phyloP scores from a whole-genome alignment of 1,140 invertebrate species.

The Aphelenchoides besseyi region DNA sequence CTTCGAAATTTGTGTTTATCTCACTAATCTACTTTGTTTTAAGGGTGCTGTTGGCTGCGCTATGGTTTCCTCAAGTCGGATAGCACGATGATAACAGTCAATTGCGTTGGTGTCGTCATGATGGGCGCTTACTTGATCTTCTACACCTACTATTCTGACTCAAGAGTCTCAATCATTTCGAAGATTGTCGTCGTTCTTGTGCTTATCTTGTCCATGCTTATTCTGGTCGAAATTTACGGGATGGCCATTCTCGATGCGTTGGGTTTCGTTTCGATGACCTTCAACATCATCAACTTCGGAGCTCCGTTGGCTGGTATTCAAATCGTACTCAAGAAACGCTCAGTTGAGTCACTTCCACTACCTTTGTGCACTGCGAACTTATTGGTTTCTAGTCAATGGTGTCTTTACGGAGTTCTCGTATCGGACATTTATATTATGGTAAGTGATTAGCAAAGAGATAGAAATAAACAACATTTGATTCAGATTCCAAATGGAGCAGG shows the following conservation, averaged over 20 bases:
- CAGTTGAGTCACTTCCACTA: constrained; percentile 50
- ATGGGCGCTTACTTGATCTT: constrained; percentile 54
- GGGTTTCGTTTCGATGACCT: constrained; percentile 58
- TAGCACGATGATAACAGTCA: constrained; percentile 57
- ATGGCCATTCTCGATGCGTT: constrained; percentile 32
- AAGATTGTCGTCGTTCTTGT: constrained; percentile 32
- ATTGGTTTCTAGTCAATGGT: constrained; percentile 60
- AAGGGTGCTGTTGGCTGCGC: constrained; percentile 54
- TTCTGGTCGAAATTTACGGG: constrained; percentile 49
- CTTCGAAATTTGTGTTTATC: neutral
- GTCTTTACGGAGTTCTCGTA: constrained; percentile 57
- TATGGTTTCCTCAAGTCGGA: constrained; percentile 58
- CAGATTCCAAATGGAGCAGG: constrained; percentile 57
- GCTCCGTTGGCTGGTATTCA: constrained; percentile 57
- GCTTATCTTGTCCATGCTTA: constrained; percentile 39
- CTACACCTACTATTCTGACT: constrained; percentile 46
- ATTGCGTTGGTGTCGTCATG: constrained; percentile 51
- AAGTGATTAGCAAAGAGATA: constrained; percentile 1
- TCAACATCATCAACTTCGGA: constrained; percentile 62
- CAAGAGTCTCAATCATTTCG: constrained; percentile 34
- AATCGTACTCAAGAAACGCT: constrained; percentile 51
- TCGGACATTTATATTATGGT: constrained; percentile 58
- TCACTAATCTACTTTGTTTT: constrained; percentile 20
- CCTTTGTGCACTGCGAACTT: constrained; percentile 60
- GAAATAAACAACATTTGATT: neutral